phyloP scores from a whole-genome alignment of 2,113 vertebrate species.

The Holacanthus passer region DNA sequence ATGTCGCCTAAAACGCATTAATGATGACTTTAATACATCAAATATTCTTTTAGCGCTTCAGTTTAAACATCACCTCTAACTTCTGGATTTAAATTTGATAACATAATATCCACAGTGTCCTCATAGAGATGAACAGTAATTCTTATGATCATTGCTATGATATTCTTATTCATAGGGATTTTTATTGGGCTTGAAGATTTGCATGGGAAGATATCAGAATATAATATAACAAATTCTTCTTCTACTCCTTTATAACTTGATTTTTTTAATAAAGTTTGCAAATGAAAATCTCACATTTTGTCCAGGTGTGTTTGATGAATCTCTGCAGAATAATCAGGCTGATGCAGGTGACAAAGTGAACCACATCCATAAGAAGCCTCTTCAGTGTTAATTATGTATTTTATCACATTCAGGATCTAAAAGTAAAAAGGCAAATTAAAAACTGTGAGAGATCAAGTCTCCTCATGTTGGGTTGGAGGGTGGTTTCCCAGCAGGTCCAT shows the following conservation, averaged over 20 bases:
- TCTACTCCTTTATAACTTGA: background rate
- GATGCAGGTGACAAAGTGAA: too few species aligned
- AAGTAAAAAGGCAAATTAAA: too few species aligned
- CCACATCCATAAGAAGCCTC: background rate
- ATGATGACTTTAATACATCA: background rate
- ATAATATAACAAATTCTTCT: too few species aligned
- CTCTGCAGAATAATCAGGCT: background rate
- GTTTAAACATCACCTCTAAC: background rate
- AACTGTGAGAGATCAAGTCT: conserved; percentile 3
- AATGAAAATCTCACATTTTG: too few species aligned
- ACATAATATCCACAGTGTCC: background rate
- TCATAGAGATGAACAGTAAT: background rate
- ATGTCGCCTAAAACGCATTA: conserved; percentile 58
- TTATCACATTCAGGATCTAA: background rate
- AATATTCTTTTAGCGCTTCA: background rate
- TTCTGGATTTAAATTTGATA: background rate
- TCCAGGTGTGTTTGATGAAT: background rate
- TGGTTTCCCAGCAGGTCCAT: conserved; percentile 66
- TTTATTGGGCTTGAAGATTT: background rate
- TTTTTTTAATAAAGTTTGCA: too few species aligned
- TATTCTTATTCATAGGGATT: background rate
- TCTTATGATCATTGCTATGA: background rate
- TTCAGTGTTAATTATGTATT: background rate
- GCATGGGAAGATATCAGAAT: background rate
- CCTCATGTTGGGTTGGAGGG: conserved; percentile 18